Conservation (phyloP, 2,797 vertebrate genomes). For the Thamnophis elegans region DNA sequence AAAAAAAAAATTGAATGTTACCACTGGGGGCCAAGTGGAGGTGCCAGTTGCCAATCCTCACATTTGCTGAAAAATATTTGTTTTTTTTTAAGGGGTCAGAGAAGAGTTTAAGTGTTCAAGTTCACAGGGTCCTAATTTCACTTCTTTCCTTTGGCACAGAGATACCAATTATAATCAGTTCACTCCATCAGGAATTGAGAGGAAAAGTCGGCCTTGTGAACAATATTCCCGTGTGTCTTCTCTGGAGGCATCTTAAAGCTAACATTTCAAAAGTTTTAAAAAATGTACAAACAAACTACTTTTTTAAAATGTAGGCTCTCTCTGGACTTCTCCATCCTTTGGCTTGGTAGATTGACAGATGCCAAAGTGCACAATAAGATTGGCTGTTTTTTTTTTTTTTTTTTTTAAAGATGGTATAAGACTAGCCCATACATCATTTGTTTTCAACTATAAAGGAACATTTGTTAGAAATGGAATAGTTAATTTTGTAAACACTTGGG, state of each 20-base stretch:
- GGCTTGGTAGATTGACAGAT: not conserved
- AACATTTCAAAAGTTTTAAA: not conserved
- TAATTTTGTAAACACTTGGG: not conserved
- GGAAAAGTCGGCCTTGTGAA: not conserved
- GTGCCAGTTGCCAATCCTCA: not conserved
- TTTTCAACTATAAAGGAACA: not conserved
- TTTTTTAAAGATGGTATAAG: not conserved
- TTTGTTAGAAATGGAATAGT: not conserved
- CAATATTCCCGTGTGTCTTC: not conserved
- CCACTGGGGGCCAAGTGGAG: not conserved
- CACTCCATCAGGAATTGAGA: not conserved
- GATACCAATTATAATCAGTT: not conserved
- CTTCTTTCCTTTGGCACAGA: not conserved
- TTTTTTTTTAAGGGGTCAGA: not conserved
- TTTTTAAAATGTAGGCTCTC: not conserved
- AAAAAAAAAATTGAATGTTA: too few species aligned
- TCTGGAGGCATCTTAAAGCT: not conserved
- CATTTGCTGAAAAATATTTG: not conserved
- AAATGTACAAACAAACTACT: not conserved
- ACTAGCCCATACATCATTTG: not conserved
- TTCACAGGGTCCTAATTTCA: not conserved
- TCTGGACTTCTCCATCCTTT: not conserved
- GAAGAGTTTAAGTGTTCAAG: not conserved
- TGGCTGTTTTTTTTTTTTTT: not conserved
- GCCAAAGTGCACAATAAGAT: not conserved